Base-by-base conservation (phyloP, 2,797 vertebrate genomes). In the Silurus lanzhouensis region DNA sequence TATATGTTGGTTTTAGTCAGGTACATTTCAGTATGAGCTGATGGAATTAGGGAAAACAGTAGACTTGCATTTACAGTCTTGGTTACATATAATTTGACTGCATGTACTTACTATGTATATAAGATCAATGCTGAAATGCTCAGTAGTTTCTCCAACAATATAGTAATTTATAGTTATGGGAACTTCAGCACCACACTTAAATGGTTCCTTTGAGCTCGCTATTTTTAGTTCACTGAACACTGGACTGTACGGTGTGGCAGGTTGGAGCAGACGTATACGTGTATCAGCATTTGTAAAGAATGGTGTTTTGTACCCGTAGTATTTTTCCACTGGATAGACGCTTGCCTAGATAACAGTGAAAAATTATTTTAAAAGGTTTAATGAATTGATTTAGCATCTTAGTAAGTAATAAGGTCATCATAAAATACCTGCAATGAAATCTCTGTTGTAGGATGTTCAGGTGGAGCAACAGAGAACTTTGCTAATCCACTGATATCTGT, bases 31-130 rank as follows among this genome's bases (percentile, higher is more conserved):
- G 6, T 44, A 22, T n/a, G 22, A 57, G 9, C 2, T 61, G 38
- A 10, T 63, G 12, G 76, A 46, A 61, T 2, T 46, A 44, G 20
- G 19, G 6, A n/a, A 61, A 61, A 14, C 17, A 44, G 31, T 19
- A 44, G 1, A 15, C 6, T 76, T 31, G 15, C 15, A 48, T 78
- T 61, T 78, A 6, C 12, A 2, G 10, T 44, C 9, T 60, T 8
- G 6, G 1, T n/a, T 12, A 27, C 4, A 19, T 25, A 66, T 15
- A 12, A 66, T 52, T 44, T 60, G 64, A 48, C n/a, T 80, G 14
- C 22, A 55, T 52, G 5, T 67, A 55, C 93, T 91, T 81, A 95
- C 94, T 90, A 93, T 87, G 87, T 92, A 93, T 31, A 92, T 84
- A 13, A 95, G 1, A 63, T 91, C 88, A 17, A 90, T 84, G 0